Base-by-base conservation (phyloP, 2,888 invertebrate species). In the Agapostemon virescens region DNA sequence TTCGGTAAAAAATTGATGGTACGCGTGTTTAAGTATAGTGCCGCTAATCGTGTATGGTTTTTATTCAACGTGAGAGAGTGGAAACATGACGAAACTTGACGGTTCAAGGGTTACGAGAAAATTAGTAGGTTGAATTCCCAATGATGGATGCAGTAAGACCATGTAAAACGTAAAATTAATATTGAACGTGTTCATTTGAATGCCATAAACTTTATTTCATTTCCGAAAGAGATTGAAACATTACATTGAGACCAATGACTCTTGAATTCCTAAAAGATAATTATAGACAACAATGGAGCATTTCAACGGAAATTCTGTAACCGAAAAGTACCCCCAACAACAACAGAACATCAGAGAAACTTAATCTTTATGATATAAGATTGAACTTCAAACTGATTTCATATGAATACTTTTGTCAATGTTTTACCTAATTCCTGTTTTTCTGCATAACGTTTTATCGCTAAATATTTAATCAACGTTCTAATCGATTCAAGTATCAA, bases 61-160 rank as follows among this genome's bases (percentile, higher is more conserved):
- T 13, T 7, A n/a, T 17, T 63, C 26, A 9, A 13, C 33, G 23
- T 13, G 26, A 49, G 40, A 42, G 42, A 69, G 55, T 76, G 66
- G 70, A 70, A 66, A 76, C 66, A n/a, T 68, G 36, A 38, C 40
- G 17, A 36, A 61, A 15, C 1, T 23, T 52, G n/a, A n/a, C 23
- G 33, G 30, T 33, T 11, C 4, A 20, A 61, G 11, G 52, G 23
- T 26, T 23, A 55, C 23, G 11, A 1, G 23, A 23, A 26, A 49
- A n/a, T 49, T 49, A 49, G n/a, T 49, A 49, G 7, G 6, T 49
- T 49, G 5, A 49, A 49, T 20, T 15, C 11, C 11, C n/a, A 49
- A 49, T 49, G 49, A 49, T n/a, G 15, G 15, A 40, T 15, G 40
- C 11, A 2, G n/a, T 3, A n/a, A 26, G 15, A 55, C 11, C 52